Evolutionary conservation across 2,113 vertebrate genomes (phyloP).

Genomic region (Pelvicachromis taeniatus): DNA sequence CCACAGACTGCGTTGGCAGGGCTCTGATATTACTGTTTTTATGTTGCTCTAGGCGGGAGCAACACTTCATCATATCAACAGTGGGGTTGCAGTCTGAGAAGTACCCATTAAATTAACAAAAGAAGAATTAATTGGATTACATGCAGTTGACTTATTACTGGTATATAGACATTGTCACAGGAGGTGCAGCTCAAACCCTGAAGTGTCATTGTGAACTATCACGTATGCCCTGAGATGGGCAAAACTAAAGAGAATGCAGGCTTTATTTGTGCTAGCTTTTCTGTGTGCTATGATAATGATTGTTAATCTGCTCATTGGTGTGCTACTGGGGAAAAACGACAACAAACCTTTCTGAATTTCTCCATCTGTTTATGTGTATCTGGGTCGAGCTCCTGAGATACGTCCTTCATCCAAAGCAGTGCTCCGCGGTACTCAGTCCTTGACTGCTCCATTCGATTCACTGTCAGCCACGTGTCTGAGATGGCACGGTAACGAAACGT

Average conservation of each 20-base stretch:
- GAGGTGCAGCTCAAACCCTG: background rate
- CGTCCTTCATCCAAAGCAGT: slow-evolving; percentile 97
- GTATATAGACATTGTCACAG: background rate
- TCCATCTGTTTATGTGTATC: slow-evolving; percentile 97
- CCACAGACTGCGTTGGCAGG: background rate
- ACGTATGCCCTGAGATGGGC: background rate
- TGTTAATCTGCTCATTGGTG: background rate
- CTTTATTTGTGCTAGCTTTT: background rate
- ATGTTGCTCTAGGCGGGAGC: background rate
- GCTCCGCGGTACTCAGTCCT: slow-evolving; percentile 93
- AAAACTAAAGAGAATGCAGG: background rate
- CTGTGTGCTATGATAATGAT: background rate
- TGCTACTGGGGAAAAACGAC: background rate
- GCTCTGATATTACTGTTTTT: background rate
- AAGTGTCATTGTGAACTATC: background rate
- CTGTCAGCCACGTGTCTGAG: slow-evolving; percentile 95
- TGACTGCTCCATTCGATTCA: slow-evolving; percentile 94
- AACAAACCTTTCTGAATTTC: slow-evolving; percentile 93
- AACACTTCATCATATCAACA: background rate
- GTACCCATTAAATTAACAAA: background rate
- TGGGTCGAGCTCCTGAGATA: slow-evolving; percentile 96
- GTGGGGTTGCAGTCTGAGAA: background rate
- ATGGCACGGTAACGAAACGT: slow-evolving; percentile 94
- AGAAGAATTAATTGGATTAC: background rate
- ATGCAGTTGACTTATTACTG: background rate